phyloP scores from a whole-genome alignment of 2,797 vertebrate species.

The Phoxinus dragarum region DNA sequence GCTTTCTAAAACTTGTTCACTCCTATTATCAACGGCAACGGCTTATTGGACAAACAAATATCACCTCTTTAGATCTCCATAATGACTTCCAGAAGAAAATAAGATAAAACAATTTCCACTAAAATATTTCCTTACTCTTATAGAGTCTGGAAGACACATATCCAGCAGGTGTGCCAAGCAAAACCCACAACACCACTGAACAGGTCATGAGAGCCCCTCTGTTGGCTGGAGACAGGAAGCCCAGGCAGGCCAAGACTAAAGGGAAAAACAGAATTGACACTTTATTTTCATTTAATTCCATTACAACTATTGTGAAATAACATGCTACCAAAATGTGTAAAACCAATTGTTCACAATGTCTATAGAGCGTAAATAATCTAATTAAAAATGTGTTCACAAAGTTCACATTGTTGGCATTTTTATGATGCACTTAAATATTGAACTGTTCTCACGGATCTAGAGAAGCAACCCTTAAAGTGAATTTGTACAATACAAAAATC shows the following conservation, averaged over 20 bases:
- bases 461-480: not conserved
- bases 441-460: not conserved
- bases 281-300: not conserved
- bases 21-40: no score
- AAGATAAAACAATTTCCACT: not conserved
- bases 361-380: not conserved
- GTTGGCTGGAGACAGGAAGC: conserved; percentile 96
- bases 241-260: conserved; percentile 95
- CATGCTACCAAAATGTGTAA: not conserved
- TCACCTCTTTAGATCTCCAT: not conserved
- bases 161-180: conserved; percentile 88
- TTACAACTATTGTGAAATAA: not conserved
- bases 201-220: conserved; percentile 90
- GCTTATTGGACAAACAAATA: not conserved
- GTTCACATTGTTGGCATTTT: not conserved
- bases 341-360: not conserved
- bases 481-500: not conserved
- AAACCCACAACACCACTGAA: conserved; percentile 88
- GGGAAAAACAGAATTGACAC: conserved; percentile 7
- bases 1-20: no score
- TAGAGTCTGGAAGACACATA: conserved; percentile 90
- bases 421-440: not conserved
- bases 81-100: not conserved
- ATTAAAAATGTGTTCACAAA: not conserved
- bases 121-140: conserved; percentile 81